Evolutionary conservation across 2,113 vertebrate species (phyloP).

Genomic region (Sterrhoptilus dennistouni): DNA sequence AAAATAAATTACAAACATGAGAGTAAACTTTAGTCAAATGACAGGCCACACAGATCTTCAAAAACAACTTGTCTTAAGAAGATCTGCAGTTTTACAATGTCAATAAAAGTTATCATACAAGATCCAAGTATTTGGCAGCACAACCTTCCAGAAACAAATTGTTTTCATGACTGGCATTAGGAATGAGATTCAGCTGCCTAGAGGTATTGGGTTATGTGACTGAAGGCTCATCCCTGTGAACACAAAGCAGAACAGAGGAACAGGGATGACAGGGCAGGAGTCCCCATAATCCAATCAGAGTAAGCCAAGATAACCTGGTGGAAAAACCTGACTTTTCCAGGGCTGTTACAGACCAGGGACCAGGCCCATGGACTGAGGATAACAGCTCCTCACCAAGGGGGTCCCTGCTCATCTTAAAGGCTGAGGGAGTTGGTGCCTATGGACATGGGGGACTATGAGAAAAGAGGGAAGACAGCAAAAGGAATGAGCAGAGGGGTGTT

Average conservation of each 20-base stretch:
- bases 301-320: neutral
- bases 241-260: neutral
- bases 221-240: neutral
- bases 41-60: neutral
- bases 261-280: neutral
- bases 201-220: neutral
- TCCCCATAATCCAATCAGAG: neutral
- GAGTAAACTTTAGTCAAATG: neutral
- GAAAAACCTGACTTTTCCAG: neutral
- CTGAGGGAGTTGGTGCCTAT: neutral
- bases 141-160: neutral
- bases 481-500: neutral
- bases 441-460: neutral
- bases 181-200: neutral
- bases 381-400: rapidly evolving
- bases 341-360: neutral
- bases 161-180: neutral
- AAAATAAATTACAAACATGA: neutral
- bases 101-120: neutral
- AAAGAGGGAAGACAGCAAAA: neutral
- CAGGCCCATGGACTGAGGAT: neutral
- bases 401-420: neutral
- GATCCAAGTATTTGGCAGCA: neutral
- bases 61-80: neutral
- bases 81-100: neutral